These are phyloP conservation scores for Leptopterna dolabrata DNA, from an alignment of 2,888 invertebrate species.

Conservation along the genomic window DNA sequence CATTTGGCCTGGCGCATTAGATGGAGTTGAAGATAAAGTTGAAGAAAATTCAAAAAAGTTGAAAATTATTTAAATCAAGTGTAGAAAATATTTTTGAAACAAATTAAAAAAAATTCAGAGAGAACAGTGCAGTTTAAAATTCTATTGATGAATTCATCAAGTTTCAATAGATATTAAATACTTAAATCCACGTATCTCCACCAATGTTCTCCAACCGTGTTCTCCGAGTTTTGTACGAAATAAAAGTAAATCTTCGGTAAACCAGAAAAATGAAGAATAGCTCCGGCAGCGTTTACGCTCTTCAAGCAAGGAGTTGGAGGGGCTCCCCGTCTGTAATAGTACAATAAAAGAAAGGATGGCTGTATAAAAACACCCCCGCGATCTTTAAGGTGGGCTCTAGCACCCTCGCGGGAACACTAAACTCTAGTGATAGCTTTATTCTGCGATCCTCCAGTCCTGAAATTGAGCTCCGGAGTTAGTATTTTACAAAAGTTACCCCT, in stretches of 20 bases:
- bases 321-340: background rate
- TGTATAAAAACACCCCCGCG: background rate
- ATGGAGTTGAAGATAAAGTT: too few relatives aligned
- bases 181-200: too few relatives aligned
- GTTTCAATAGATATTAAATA: too few relatives aligned
- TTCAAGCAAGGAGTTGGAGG: background rate
- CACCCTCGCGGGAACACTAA: background rate
- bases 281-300: background rate
- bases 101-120: too few relatives aligned
- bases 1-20: too few relatives aligned
- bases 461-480: background rate
- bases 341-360: constrained; percentile 14
- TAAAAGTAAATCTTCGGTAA: background rate
- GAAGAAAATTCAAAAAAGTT: too few relatives aligned
- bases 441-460: background rate
- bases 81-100: too few relatives aligned
- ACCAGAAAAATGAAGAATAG: background rate
- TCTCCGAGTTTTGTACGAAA: too few relatives aligned
- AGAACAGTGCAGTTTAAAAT: too few relatives aligned
- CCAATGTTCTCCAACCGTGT: too few relatives aligned
- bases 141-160: too few relatives aligned
- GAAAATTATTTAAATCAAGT: too few relatives aligned
- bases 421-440: constrained; percentile 12
- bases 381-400: constrained; percentile 10
- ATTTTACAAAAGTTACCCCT: background rate